Base-by-base conservation (phyloP, 2,888 invertebrate genomes). In the Ectropis crepuscularia region DNA sequence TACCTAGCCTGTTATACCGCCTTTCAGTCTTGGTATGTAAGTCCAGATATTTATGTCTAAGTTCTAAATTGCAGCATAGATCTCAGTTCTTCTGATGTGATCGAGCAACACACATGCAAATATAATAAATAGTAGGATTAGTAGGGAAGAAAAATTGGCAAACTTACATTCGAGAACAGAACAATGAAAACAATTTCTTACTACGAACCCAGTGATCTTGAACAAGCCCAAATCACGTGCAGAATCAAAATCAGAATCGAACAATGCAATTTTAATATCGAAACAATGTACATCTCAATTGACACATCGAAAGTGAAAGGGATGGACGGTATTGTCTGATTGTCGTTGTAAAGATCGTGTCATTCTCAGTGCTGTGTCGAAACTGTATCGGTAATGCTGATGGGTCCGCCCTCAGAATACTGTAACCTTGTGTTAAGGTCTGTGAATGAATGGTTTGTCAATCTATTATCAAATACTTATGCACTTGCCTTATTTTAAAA, bases 291-390 rank as follows among this genome's bases (percentile, higher is more conserved):
- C 79, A 78, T 80, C 76, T 80, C 86, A 87, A 88, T 90, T 85
- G 87, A 88, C 86, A 88, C 85, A 79, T 83, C 65, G 75, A 85
- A 87, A 89, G 91, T 90, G 91, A 91, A 91, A 89, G 91, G 91
- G 89, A 88, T 90, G 88, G 76, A 77, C 77, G 72, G 78, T 74
- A 82, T 84, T 83, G 86, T 72, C 70, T 63, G 85, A 81, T 82
- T 85, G 85, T 87, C 85, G 82, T 79, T 82, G 73, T 78, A 88
- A 91, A 91, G 86, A 90, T 89, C 90, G 84, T 87, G 89, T 89
- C 87, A 88, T 88, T 89, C 89, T 86, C 90, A 88, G 80, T 82
- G 81, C 63, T 69, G 76, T 90, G 88, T 76, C 81, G 89, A 89
- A 90, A 90, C 74, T 69, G 74, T 78, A 81, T 80, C 79, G 73